These are phyloP conservation scores for Nothobranchius furzeri DNA, from an alignment of 2,113 vertebrate species.

Conservation along the genomic window DNA sequence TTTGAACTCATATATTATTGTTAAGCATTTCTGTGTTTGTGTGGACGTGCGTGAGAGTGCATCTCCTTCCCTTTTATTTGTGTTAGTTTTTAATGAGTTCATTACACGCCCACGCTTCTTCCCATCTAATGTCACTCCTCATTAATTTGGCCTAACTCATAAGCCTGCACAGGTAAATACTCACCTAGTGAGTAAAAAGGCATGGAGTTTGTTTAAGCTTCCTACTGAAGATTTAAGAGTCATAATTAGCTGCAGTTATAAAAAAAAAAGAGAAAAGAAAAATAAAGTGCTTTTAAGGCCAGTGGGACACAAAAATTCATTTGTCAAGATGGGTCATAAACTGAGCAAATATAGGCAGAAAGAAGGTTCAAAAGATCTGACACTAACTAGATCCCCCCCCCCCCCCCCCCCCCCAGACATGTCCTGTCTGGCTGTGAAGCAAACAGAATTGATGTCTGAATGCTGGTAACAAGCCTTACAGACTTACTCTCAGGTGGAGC, in stretches of 20 bases:
- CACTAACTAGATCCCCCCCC: too few species aligned
- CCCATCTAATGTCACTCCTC: constrained; percentile 67
- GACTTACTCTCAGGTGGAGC: too few species aligned
- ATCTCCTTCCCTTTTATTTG: neutral
- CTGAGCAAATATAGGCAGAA: too few species aligned
- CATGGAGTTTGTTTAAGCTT: constrained; percentile 62
- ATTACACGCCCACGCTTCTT: constrained; percentile 58
- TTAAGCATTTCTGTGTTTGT: too few species aligned
- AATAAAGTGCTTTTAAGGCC: too few species aligned
- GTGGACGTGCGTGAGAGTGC: too few species aligned
- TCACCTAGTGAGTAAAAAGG: constrained; percentile 67
- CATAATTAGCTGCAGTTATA: constrained; percentile 41
- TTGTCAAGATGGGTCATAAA: neutral
- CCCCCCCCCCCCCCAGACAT: too few species aligned
- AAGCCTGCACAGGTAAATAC: constrained; percentile 73
- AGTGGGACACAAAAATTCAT: neutral
- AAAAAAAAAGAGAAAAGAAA: neutral
- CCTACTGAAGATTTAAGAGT: constrained; percentile 50
- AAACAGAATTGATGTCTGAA: too few species aligned
- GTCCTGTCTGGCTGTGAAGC: too few species aligned
- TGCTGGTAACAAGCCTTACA: too few species aligned
- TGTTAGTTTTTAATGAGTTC: constrained; percentile 59
- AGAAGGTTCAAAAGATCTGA: too few species aligned
- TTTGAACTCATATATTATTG: too few species aligned
- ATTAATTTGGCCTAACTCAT: constrained; percentile 74